Evolutionary conservation across 2,113 vertebrate genomes (phyloP), one percentile per base, ranked within the genome.

Genomic region (Nycticryphes semicollaris): DNA sequence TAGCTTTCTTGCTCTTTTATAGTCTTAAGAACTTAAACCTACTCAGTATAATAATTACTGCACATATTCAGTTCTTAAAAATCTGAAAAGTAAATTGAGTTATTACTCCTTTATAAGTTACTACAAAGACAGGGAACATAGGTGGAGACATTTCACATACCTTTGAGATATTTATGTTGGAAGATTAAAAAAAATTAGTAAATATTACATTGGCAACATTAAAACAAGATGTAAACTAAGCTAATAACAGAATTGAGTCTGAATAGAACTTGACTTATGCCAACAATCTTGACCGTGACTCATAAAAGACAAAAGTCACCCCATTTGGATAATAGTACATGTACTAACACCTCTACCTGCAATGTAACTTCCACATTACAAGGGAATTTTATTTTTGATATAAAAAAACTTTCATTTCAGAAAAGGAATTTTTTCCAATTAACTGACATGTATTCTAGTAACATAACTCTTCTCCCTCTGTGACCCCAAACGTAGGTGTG

Each of bases 401-500:
- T 17, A 24, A 67, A 48, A 47, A 35, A 25, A 9, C 6, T 4
- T 16, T 90, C 2, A 12, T 91, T 86, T 78, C 21, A 88, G 19
- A 57, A 50, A 69, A 50, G 12, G 1, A 18, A 57, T 74, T 95
- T 92, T 89, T 45, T 41, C 51, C 15, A 95, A 47, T 69, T 88
- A 76, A 57, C 19, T 66, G 4, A 53, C 18, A 94, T 83, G 94
- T 91, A 78, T 31, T 94, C 83, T 94, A 92, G 74, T 93, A 90
- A 96, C 13, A 8, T 24, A 81, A 15, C 81, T 97, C 66, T 69
- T 96, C 64, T 89, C 54, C 81, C 37, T 77, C 60, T 95, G 39
- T 97, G 95, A 97, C 90, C 92, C 17, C 60, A 62, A 37, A 37
- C 35, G 25, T 37, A 37, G 35, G n/a, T 39, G 37, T 39, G 37